These are phyloP conservation scores for Camelus dromedarius DNA, from an alignment of 2,113 vertebrate genomes.

Conservation along the genomic window DNA sequence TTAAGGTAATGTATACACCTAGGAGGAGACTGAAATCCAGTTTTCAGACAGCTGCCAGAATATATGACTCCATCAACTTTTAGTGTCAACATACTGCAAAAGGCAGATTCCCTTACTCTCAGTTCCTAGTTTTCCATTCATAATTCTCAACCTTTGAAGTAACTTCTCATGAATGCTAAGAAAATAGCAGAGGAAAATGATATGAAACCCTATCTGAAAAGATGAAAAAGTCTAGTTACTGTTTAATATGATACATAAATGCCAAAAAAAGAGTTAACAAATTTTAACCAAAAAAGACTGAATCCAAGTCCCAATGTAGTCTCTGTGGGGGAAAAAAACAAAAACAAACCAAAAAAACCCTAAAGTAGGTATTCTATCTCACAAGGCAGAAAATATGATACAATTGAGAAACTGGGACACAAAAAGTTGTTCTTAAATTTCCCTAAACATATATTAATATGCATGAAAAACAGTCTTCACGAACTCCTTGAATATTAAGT, in stretches of 20 bases:
- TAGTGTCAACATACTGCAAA: background rate
- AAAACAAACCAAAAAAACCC: background rate
- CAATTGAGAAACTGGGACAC: background rate
- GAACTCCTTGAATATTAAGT: constrained; percentile 21
- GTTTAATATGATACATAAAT: background rate
- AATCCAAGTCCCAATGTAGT: background rate
- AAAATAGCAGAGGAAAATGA: constrained; percentile 43
- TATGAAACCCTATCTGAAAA: background rate
- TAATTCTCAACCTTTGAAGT: constrained; percentile 13
- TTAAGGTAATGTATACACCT: background rate
- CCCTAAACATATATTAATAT: background rate
- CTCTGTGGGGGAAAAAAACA: background rate
- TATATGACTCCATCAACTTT: background rate
- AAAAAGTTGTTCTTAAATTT: constrained; percentile 33
- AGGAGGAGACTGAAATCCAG: background rate
- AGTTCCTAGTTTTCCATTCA: background rate
- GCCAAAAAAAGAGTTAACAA: background rate
- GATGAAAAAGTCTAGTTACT: background rate
- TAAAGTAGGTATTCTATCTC: background rate
- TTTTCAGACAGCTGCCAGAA: background rate
- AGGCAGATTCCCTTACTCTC: background rate
- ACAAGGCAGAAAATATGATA: constrained; percentile 12
- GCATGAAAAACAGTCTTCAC: background rate
- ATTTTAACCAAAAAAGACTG: constrained; percentile 1
- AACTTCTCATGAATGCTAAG: background rate